Conservation (phyloP, 2,797 vertebrate species). For the Trichosurus vulpecula region DNA sequence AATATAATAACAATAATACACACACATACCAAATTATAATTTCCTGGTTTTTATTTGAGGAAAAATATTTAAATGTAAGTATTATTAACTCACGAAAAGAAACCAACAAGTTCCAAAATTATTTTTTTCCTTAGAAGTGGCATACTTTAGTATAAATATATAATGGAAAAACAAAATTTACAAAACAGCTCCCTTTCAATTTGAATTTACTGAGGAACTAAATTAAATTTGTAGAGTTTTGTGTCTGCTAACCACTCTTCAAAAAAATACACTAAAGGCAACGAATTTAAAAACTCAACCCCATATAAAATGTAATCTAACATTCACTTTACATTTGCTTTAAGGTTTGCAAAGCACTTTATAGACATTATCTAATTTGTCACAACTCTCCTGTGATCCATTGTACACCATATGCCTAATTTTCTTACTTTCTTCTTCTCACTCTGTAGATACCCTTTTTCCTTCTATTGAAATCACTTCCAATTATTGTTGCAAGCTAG, state of each 20-base stretch:
- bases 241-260: conserved; percentile 22
- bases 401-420: background rate
- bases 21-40: background rate
- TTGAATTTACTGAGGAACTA: conserved; percentile 35
- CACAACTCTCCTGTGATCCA: conserved; percentile 9
- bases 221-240: conserved; percentile 23
- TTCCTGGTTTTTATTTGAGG: conserved; percentile 40
- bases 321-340: background rate
- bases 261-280: background rate
- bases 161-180: conserved; percentile 27
- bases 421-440: background rate
- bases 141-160: background rate
- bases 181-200: conserved; percentile 8
- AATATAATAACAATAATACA: background rate
- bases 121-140: background rate
- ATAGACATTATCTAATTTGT: background rate
- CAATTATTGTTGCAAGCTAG: background rate
- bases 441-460: conserved; percentile 27
- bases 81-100: conserved; percentile 3
- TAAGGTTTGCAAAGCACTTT: background rate
- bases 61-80: conserved; percentile 42
- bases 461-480: conserved; percentile 11
- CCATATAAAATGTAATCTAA: background rate
- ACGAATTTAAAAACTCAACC: conserved; percentile 41
- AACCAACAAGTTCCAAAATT: conserved; percentile 7